These are phyloP conservation scores for Amniataba percoides DNA, from an alignment of 2,797 vertebrate species.

Conservation along the genomic window DNA sequence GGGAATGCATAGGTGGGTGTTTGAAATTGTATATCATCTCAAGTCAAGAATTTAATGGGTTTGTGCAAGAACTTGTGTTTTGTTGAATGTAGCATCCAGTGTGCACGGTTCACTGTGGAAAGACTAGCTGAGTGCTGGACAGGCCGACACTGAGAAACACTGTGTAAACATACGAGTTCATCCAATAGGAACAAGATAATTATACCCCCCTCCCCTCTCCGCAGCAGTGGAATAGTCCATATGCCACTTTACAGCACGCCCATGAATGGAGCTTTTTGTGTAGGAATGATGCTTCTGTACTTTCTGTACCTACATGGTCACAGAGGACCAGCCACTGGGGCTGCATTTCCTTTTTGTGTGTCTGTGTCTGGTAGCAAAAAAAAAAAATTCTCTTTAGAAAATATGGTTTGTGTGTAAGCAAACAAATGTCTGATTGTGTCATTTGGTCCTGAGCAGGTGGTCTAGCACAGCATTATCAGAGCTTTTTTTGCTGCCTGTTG, in stretches of 20 bases:
- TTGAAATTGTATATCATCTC: conserved; percentile 34
- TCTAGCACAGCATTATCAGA: not conserved
- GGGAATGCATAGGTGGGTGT: conserved; percentile 26
- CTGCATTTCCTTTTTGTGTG: not conserved
- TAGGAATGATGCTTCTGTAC: conserved; percentile 18
- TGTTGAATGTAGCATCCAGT: conserved; percentile 7
- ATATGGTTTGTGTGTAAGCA: not conserved
- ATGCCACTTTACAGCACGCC: conserved; percentile 40
- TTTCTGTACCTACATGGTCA: not conserved
- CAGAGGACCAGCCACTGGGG: not conserved
- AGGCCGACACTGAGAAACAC: conserved; percentile 24
- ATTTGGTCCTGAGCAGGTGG: not conserved
- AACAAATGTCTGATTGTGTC: not conserved
- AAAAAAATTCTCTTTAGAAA: not conserved
- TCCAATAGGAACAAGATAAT: conserved; percentile 67
- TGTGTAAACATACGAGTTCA: conserved; percentile 49
- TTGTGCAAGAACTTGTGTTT: conserved; percentile 4
- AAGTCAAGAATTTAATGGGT: conserved; percentile 19
- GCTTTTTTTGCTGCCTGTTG: not conserved
- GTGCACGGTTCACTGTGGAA: not conserved
- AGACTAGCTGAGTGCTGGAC: conserved; percentile 2
- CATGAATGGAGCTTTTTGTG: conserved; percentile 67
- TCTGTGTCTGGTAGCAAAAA: not conserved
- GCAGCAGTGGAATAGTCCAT: conserved; percentile 56
- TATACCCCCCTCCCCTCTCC: conserved; percentile 34